Conservation (phyloP, 2,888 invertebrate species). For the Meiosimyza platycephala region DNA sequence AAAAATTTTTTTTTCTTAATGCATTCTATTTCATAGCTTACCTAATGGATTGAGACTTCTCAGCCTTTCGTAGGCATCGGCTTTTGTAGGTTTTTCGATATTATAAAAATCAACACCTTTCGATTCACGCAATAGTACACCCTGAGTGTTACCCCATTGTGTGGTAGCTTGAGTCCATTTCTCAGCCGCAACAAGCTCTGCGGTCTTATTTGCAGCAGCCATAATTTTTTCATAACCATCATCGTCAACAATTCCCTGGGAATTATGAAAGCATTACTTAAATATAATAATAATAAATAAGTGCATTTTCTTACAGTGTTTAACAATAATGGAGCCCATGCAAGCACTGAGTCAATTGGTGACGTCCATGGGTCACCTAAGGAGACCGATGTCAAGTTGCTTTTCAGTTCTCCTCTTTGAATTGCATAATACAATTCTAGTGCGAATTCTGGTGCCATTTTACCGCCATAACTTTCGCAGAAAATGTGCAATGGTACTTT, state of each 20-base stretch:
- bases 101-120: slow-evolving; percentile 84
- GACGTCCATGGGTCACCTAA: slow-evolving; percentile 93
- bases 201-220: slow-evolving; percentile 70
- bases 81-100: slow-evolving; percentile 69
- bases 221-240: slow-evolving; percentile 74
- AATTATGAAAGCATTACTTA: not conserved
- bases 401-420: slow-evolving; percentile 71
- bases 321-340: slow-evolving; percentile 85
- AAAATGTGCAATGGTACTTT: slow-evolving; percentile 84
- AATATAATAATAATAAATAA: not conserved
- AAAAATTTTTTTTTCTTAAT: too few relatives aligned
- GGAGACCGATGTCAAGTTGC: slow-evolving; percentile 81
- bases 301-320: slow-evolving; percentile 70
- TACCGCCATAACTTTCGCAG: slow-evolving; percentile 92
- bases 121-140: slow-evolving; percentile 73
- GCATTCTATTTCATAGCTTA: slow-evolving; percentile 23
- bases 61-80: slow-evolving; percentile 45
- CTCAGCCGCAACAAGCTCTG: slow-evolving; percentile 71
- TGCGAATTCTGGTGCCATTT: slow-evolving; percentile 90
- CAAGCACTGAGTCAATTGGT: slow-evolving; percentile 84
- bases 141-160: slow-evolving; percentile 76
- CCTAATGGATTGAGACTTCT: slow-evolving; percentile 15
- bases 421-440: slow-evolving; percentile 72
- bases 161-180: slow-evolving; percentile 73
- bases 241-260: slow-evolving; percentile 76